These are phyloP conservation scores for Chrysaora quinquecirrha DNA, from an alignment of 30 jellyfish, hydroid and myxozoan species.

Conservation along the genomic window DNA sequence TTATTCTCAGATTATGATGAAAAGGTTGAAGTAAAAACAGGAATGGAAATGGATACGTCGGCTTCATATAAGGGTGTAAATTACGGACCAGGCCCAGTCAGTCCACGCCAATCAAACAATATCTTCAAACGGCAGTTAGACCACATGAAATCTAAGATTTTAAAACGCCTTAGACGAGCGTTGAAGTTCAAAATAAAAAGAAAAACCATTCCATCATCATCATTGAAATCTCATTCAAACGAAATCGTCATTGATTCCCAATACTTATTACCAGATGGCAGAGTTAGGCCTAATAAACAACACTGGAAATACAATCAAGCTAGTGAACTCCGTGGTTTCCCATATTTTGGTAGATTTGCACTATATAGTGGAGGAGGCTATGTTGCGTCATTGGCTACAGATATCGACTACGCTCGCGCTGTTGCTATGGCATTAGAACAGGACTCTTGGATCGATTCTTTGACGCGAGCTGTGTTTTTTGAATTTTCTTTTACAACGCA, in stretches of 20 bases:
- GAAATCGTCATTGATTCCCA: conserved; percentile 36
- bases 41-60: neutral
- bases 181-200: conserved; percentile 33
- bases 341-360: conserved; percentile 58
- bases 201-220: conserved; percentile 17
- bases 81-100: neutral
- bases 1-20: too few species aligned
- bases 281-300: conserved; percentile 19
- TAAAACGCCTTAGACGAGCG: conserved; percentile 34
- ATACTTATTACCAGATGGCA: conserved; percentile 34
- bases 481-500: conserved; percentile 78
- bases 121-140: neutral
- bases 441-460: conserved; percentile 67
- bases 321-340: conserved; percentile 65
- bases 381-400: conserved; percentile 73
- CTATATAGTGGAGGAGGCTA: conserved; percentile 85
- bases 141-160: too few species aligned
- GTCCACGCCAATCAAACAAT: neutral
- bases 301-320: conserved; percentile 46
- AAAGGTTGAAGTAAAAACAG: neutral
- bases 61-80: neutral
- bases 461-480: conserved; percentile 82
- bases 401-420: conserved; percentile 60
- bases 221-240: conserved; percentile 13
- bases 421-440: conserved; percentile 56